Conservation (phyloP, 1,140 invertebrate species). For the Drosophila pseudoobscura region DNA sequence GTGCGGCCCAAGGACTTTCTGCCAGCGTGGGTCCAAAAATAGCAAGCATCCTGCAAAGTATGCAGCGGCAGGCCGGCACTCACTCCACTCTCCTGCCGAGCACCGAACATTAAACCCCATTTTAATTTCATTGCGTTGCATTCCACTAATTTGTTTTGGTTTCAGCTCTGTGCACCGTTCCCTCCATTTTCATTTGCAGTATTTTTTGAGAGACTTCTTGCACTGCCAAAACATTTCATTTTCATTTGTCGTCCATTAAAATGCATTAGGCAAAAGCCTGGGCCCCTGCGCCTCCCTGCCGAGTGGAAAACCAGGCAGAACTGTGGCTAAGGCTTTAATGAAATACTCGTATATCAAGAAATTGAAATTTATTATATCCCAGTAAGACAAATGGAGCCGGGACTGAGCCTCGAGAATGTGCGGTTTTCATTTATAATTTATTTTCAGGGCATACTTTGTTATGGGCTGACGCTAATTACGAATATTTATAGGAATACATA, state of each 20-base stretch:
- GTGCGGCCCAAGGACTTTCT: slow-evolving; percentile 20
- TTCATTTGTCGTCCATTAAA: slow-evolving; percentile 66
- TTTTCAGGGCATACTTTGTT: too few relatives aligned
- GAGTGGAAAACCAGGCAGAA: too few relatives aligned
- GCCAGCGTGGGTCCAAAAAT: neutral
- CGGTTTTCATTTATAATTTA: too few relatives aligned
- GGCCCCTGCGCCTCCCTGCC: neutral
- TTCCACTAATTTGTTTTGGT: slow-evolving; percentile 49
- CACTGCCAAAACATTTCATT: slow-evolving; percentile 62
- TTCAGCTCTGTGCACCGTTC: slow-evolving; percentile 15
- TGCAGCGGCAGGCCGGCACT: slow-evolving; percentile 5
- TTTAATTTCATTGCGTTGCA: slow-evolving; percentile 54
- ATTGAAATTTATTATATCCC: too few relatives aligned
- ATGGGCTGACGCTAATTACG: too few relatives aligned
- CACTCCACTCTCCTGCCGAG: slow-evolving; percentile 32
- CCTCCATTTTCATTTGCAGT: slow-evolving; percentile 13
- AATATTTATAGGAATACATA: too few relatives aligned
- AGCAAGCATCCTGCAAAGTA: slow-evolving; percentile 8
- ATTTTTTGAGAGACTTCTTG: slow-evolving; percentile 29
- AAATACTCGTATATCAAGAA: too few relatives aligned
- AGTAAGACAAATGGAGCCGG: too few relatives aligned
- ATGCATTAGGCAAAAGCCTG: slow-evolving; percentile 55
- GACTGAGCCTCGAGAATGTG: too few relatives aligned
- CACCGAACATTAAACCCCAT: slow-evolving; percentile 72
- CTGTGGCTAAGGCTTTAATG: too few relatives aligned